Evolutionary conservation across 1,140 invertebrate species (phyloP), one percentile per base, ranked within the genome.

Genomic region (Drosophila aff.): DNA sequence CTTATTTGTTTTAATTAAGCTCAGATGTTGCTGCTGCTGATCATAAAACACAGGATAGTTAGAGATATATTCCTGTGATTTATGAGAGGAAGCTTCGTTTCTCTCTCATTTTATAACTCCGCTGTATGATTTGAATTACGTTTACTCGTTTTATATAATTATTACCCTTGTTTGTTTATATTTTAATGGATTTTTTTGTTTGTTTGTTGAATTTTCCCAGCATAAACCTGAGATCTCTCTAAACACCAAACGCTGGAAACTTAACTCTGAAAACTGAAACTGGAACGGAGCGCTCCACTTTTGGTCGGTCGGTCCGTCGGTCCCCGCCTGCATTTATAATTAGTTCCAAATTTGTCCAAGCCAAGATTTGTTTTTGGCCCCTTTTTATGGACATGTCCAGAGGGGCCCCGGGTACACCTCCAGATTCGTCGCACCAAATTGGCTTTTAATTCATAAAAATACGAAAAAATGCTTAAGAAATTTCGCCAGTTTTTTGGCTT

Each of bases 301-400:
- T 83, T 82, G 64, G 76, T n/a, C 44, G 78, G 59, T 52, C 26
- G 57, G 76, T 10, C 21, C 62, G 76, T n/a, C 46, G 74, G 63
- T 52, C 31, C 59, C 64, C 75, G 83, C 65, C 83, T 89, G 84
- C 84, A 87, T 87, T 89, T 87, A 89, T 87, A 87, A 87, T 87
- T 87, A 87, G 84, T 67, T 89, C 80, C 84, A 87, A 87, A 87
- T 87, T 87, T 87, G 84, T 87, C 77, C 68, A 69, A 44, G 67
- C 71, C 84, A 82, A 63, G 60, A 83, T 77, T 68, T 77, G 75
- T 76, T 77, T 75, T 68, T 61, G 57, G 75, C 47, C 38, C 43
- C 73, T 38, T 46, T 60, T 59, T 83, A 77, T 86, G 83, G 76
- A 44, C 83, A 78, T 77, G 83, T 86, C 83, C 83, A 89, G 80